phyloP scores from a whole-genome alignment of 2,113 vertebrate species.

The Bagarius yarrelli region DNA sequence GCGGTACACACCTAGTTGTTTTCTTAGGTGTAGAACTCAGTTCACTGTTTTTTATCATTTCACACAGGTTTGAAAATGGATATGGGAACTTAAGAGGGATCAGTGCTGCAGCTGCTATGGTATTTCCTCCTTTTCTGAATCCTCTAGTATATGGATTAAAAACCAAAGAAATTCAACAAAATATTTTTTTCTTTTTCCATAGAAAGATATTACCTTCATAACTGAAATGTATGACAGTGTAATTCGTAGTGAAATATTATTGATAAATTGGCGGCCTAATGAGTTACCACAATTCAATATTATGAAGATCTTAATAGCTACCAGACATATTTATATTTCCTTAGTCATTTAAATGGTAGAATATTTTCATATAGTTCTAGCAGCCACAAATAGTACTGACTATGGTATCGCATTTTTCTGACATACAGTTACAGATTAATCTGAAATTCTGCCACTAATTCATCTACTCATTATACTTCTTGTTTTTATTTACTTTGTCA shows the following conservation, averaged over 20 bases:
- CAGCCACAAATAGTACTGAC: too few species aligned
- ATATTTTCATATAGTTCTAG: too few species aligned
- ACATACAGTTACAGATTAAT: too few species aligned
- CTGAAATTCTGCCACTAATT: too few species aligned
- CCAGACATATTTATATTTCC: too few species aligned
- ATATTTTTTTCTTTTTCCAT: constrained; percentile 42
- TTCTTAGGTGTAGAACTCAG: constrained; percentile 60
- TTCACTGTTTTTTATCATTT: constrained; percentile 33
- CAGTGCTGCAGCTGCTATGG: constrained; percentile 55
- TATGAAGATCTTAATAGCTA: too few species aligned
- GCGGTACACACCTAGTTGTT: constrained; percentile 61
- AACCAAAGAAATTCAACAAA: constrained; percentile 55
- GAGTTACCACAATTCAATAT: too few species aligned
- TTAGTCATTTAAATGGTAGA: too few species aligned
- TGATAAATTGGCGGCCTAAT: neutral
- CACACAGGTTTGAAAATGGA: constrained; percentile 49
- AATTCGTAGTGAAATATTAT: neutral
- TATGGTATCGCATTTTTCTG: too few species aligned
- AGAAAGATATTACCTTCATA: constrained; percentile 17
- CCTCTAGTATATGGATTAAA: constrained; percentile 66
- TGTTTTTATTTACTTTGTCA: too few species aligned
- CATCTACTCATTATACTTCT: too few species aligned
- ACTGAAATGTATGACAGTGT: neutral
- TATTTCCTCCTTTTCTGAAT: constrained; percentile 63
- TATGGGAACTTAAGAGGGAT: constrained; percentile 49